Percentiles rank a stretch among this genome's conserved stretches.
Evolutionary conservation across 1,140 invertebrate species (phyloP).

Genomic region (Calosoma granatense): DNA sequence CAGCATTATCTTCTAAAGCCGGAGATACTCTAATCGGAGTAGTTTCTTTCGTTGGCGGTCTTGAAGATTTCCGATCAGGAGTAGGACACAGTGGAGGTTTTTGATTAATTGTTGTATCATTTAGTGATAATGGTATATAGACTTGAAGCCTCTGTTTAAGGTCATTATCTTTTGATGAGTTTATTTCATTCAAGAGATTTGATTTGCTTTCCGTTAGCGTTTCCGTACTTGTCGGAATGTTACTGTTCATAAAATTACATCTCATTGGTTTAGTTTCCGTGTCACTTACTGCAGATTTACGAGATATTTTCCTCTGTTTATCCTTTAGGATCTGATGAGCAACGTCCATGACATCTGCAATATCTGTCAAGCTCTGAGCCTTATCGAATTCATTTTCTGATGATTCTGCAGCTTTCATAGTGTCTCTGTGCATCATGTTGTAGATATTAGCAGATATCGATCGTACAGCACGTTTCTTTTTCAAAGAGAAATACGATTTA

Average conservation of each 20-base stretch:
- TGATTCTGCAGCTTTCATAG: constrained; percentile 28
- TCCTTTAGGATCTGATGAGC: constrained; percentile 30
- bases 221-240: constrained; percentile 11
- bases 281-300: constrained; percentile 14
- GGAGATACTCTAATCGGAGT: constrained; percentile 22
- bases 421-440: constrained; percentile 52
- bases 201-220: constrained; percentile 14
- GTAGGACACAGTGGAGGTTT: constrained; percentile 24
- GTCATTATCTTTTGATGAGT: constrained; percentile 3
- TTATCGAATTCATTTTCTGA: constrained; percentile 18
- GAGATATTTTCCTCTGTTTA: constrained; percentile 27
- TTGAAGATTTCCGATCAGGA: constrained; percentile 17
- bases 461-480: constrained; percentile 64
- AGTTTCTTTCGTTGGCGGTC: constrained; percentile 22
- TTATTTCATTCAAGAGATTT: constrained; percentile 27
- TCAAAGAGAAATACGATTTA: constrained; percentile 34
- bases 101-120: neutral
- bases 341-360: constrained; percentile 33
- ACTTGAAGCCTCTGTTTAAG: neutral
- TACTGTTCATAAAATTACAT: constrained; percentile 15
- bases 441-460: constrained; percentile 73
- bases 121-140: neutral
- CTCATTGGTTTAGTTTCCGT: constrained; percentile 11
- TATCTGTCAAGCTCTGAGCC: constrained; percentile 26
- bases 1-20: constrained; percentile 16